Evolutionary conservation across 2,888 invertebrate species (phyloP).

Genomic region (Dilophus febrilis): DNA sequence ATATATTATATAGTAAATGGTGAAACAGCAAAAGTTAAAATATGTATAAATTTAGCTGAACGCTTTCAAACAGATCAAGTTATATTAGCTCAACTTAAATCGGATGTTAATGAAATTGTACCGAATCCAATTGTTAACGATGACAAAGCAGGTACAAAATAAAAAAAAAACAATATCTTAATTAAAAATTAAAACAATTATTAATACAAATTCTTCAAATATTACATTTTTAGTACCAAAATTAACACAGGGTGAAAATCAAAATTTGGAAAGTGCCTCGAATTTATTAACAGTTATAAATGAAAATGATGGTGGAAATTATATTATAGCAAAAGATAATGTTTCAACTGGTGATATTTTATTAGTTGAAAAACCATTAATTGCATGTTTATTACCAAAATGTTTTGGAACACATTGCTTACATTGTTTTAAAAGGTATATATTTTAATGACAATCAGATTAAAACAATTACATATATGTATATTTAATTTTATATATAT

Average conservation of each 20-base stretch:
- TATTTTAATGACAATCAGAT: neutral
- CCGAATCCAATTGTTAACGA: no score
- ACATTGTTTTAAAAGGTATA: constrained; percentile 57
- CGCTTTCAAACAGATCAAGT: constrained; percentile 35
- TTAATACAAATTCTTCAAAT: no score
- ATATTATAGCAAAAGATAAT: constrained; percentile 41
- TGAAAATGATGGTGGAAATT: constrained; percentile 47
- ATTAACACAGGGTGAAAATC: constrained; percentile 36
- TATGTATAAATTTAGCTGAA: constrained; percentile 44
- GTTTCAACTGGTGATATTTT: constrained; percentile 51
- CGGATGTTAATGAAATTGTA: no score
- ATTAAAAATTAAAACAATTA: no score
- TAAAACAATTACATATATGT: no score
- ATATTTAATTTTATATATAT: constrained; percentile 8
- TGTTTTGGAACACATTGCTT: constrained; percentile 65
- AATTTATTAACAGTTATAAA: constrained; percentile 40
- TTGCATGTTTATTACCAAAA: constrained; percentile 53
- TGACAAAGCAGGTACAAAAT: no score
- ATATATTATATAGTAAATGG: constrained; percentile 30
- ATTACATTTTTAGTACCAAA: constrained; percentile 14
- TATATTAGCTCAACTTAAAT: constrained; percentile 27
- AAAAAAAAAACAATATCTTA: no score
- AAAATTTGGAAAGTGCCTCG: constrained; percentile 39
- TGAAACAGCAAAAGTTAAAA: constrained; percentile 42
- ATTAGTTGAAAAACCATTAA: constrained; percentile 53